Base-by-base conservation (phyloP, 2,888 invertebrate genomes). In the Tanypteryx hageni region DNA sequence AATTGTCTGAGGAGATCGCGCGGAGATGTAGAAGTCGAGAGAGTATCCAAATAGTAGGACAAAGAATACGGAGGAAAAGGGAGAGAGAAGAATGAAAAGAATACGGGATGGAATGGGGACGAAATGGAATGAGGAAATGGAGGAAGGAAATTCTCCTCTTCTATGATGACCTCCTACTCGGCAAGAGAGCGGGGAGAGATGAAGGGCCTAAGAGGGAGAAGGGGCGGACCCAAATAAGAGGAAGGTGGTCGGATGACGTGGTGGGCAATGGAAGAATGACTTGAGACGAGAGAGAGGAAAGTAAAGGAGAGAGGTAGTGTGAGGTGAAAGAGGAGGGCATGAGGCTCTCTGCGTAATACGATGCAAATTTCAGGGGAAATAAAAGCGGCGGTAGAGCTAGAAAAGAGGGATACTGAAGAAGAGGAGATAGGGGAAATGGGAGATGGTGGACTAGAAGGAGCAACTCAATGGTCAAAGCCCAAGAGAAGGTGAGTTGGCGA, bases 101-200 rank as follows among this genome's bases (percentile, higher is more conserved):
- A 56, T 2, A 18, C n/a, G n/a, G 16, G 83, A 27, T 7, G 56
- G 86, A 59, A 22, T 11, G 61, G 22, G 86, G 59, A 27, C n/a
- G 89, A 18, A 31, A 89, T 31, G 89, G 89, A 64, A 68, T 89
- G 64, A 68, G 56, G 68, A 68, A 68, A 89, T n/a, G 89, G 64
- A n/a, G n/a, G 13, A 68, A 61, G 31, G 27, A n/a, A 59, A 86
- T 86, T 27, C 85, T 27, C 59, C 61, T 86, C 27, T 56, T 7
- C 18, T 61, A 14, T 14, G 61, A 16, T 13, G 68, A 14, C 59
- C 31, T 16, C 27, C 10, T 44, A 44, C 22, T 14, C 44, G 7
- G 31, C 89, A 18, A n/a, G 44, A 44, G 44, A 44, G 44, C 44
- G 44, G 44, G 44, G 44, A 44, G 5, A 44, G 44, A 44, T 44